phyloP scores from a whole-genome alignment of 2,888 invertebrate species.

The Leptodirus hochenwartii region DNA sequence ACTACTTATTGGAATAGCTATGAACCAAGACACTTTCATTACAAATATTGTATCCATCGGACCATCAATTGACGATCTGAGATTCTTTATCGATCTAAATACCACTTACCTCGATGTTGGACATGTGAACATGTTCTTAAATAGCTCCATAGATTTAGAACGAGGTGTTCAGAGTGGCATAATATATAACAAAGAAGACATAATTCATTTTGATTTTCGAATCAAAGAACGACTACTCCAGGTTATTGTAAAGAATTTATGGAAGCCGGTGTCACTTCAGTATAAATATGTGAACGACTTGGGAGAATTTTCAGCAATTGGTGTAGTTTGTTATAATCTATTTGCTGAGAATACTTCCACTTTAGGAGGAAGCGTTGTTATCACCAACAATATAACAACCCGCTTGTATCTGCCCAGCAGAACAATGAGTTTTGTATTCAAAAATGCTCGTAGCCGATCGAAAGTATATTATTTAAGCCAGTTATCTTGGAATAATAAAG shows the following conservation, averaged over 20 bases:
- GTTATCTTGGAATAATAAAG: slow-evolving; percentile 10
- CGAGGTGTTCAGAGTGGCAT: slow-evolving; percentile 4
- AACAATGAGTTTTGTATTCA: slow-evolving; percentile 7
- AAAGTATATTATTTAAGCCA: slow-evolving; percentile 9
- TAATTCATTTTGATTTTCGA: slow-evolving; percentile 7
- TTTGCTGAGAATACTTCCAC: slow-evolving; percentile 7
- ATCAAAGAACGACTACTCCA: slow-evolving; percentile 5
- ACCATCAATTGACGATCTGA: slow-evolving; percentile 7
- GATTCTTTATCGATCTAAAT: slow-evolving; percentile 8
- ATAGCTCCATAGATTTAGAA: slow-evolving; percentile 5
- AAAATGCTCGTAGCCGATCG: slow-evolving; percentile 7
- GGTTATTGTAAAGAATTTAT: slow-evolving; percentile 9
- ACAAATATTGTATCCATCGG: slow-evolving; percentile 6
- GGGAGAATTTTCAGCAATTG: too few species aligned
- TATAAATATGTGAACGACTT: slow-evolving; percentile 9
- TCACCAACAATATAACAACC: slow-evolving; percentile 10
- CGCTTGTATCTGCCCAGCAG: slow-evolving; percentile 11
- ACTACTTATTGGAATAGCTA: slow-evolving; percentile 8
- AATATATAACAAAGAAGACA: slow-evolving; percentile 8
- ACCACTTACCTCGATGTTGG: slow-evolving; percentile 5
- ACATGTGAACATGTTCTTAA: slow-evolving; percentile 6
- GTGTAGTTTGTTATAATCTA: slow-evolving; percentile 13
- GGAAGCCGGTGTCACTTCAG: slow-evolving; percentile 9
- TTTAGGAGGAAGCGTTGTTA: slow-evolving; percentile 12
- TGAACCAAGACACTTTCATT: slow-evolving; percentile 6